Percentiles rank a stretch among this genome's conserved stretches.
phyloP scores from a whole-genome alignment of 1,140 invertebrate genomes.

The Sarcophaga peregrina region DNA sequence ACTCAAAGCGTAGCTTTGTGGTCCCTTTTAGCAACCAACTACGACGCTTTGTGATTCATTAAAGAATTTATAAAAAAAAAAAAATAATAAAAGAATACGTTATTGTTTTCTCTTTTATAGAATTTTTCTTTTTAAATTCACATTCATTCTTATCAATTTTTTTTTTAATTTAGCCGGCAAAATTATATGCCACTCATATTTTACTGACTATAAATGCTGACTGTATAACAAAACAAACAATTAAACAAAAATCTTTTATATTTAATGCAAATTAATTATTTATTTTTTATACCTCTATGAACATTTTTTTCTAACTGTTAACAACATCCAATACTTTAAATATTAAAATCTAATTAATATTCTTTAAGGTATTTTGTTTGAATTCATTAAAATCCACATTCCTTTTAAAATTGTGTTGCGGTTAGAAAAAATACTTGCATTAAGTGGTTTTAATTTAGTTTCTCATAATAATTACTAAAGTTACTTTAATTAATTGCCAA shows the following conservation, averaged over 20 bases:
- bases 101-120: not conserved
- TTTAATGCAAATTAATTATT: too few relatives aligned
- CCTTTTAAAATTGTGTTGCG: not conserved
- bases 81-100: not conserved
- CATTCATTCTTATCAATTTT: not conserved
- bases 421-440: not conserved
- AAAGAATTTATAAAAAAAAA: not conserved
- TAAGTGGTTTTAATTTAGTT: constrained; percentile 6
- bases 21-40: not conserved
- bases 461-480: not conserved
- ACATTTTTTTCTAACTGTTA: too few relatives aligned
- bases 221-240: too few relatives aligned
- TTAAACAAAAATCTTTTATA: too few relatives aligned
- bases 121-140: not conserved
- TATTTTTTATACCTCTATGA: too few relatives aligned
- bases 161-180: not conserved
- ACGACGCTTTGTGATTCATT: not conserved
- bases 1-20: not conserved
- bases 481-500: not conserved
- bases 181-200: not conserved
- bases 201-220: too few relatives aligned
- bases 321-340: not conserved
- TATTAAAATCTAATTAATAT: constrained; percentile 26
- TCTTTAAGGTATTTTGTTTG: not conserved
- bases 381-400: not conserved